Percentiles rank a stretch among this genome's conserved stretches.
These are phyloP conservation scores for Poeciliopsis retropinna DNA, from an alignment of 2,113 vertebrate species.

Conservation along the genomic window DNA sequence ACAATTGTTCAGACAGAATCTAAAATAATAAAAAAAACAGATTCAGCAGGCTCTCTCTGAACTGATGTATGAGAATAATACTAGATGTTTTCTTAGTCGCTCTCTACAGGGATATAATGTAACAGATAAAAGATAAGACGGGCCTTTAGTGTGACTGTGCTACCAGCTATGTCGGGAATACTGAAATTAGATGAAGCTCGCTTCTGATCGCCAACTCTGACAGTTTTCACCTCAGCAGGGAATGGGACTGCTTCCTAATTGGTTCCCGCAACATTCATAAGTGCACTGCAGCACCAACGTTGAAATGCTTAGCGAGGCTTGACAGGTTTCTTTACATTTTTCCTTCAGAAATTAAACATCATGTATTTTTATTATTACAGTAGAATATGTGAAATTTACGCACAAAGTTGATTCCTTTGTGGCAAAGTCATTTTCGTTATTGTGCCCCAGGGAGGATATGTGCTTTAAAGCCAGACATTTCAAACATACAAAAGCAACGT, in stretches of 20 bases:
- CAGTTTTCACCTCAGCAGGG: too few species aligned
- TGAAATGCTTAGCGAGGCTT: not conserved
- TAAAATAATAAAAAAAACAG: not conserved
- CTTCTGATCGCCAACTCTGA: conserved; percentile 1
- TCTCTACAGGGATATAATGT: not conserved
- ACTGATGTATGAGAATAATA: not conserved
- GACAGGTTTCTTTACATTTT: not conserved
- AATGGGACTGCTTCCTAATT: not conserved
- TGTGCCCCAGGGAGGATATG: too few species aligned
- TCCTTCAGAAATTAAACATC: not conserved
- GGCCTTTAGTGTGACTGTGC: not conserved
- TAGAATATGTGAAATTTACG: not conserved
- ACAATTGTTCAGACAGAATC: not conserved
- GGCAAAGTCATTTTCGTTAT: too few species aligned
- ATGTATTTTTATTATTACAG: not conserved
- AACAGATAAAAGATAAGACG: not conserved
- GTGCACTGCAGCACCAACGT: not conserved
- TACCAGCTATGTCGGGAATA: not conserved
- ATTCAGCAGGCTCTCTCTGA: not conserved
- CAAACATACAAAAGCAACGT: too few species aligned
- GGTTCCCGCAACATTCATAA: not conserved
- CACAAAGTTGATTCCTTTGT: too few species aligned
- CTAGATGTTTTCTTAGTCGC: not conserved
- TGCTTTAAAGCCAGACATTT: too few species aligned
- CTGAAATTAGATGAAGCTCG: not conserved